Conservation (phyloP, 2,888 invertebrate genomes). For the Germaria angustata region DNA sequence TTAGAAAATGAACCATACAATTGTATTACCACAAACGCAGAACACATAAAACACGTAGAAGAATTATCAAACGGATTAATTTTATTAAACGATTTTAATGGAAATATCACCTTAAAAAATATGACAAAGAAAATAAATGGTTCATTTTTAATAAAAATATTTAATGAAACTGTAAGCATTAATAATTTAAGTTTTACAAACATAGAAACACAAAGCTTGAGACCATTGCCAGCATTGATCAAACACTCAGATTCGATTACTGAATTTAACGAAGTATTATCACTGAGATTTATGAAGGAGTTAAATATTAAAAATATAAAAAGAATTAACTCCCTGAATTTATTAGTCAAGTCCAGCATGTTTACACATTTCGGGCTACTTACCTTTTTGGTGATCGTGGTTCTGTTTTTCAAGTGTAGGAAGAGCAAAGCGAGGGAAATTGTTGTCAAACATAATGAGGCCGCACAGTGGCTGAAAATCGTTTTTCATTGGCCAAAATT, state of each 20-base stretch:
- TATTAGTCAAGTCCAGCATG: neutral
- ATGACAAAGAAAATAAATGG: constrained; percentile 3
- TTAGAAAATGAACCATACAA: constrained; percentile 18
- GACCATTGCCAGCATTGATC: too few relatives aligned
- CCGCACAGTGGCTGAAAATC: too few relatives aligned
- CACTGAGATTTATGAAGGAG: constrained; percentile 26
- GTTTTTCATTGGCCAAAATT: too few relatives aligned
- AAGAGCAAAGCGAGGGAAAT: neutral
- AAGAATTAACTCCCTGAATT: neutral
- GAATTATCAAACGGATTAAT: neutral
- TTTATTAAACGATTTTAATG: constrained; percentile 11
- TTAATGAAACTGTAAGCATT: constrained; percentile 22
- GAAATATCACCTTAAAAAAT: constrained; percentile 25
- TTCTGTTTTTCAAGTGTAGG: neutral
- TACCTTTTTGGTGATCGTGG: neutral
- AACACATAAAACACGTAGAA: neutral
- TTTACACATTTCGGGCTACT: neutral
- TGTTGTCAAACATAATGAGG: too few relatives aligned
- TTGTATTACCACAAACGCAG: neutral
- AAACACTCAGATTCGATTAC: constrained; percentile 18
- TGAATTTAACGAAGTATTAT: constrained; percentile 30
- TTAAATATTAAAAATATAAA: constrained; percentile 31
- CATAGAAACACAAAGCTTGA: neutral
- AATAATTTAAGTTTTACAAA: constrained; percentile 32
- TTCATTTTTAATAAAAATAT: neutral